phyloP scores from a whole-genome alignment of 1,140 invertebrate genomes.

The Popillia japonica region DNA sequence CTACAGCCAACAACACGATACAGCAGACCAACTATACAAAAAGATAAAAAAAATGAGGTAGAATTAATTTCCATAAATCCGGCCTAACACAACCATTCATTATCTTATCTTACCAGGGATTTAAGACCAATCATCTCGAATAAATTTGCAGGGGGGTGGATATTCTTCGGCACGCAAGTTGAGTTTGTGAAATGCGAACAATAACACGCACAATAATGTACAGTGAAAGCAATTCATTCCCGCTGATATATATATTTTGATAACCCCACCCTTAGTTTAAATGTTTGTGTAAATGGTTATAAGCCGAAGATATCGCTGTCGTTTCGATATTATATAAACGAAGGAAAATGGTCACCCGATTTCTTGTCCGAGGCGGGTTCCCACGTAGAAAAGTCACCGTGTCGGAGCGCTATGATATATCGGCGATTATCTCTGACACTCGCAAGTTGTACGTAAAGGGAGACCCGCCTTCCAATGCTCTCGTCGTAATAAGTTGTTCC shows the following conservation, averaged over 20 bases:
- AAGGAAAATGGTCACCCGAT: not conserved
- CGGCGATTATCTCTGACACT: too few species aligned
- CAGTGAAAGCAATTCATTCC: not conserved
- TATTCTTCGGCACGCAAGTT: not conserved
- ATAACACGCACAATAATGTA: constrained; percentile 8
- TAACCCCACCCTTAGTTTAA: not conserved
- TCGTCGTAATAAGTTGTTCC: too few species aligned
- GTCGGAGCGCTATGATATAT: too few species aligned
- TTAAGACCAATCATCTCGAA: not conserved
- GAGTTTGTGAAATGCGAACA: not conserved
- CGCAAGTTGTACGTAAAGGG: too few species aligned
- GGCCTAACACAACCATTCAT: not conserved
- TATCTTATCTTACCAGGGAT: not conserved
- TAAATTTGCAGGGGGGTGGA: not conserved
- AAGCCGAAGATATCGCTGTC: not conserved
- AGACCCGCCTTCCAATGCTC: too few species aligned
- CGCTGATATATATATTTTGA: constrained; percentile 1
- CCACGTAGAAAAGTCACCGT: too few species aligned
- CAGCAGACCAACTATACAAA: not conserved
- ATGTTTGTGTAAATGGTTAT: not conserved
- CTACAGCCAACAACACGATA: not conserved
- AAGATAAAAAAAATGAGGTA: not conserved
- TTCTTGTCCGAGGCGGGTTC: too few species aligned
- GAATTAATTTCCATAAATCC: not conserved
- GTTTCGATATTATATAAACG: constrained; percentile 1